Evolutionary conservation across 1,140 invertebrate genomes (phyloP).

Genomic region (Aphis craccivora): DNA sequence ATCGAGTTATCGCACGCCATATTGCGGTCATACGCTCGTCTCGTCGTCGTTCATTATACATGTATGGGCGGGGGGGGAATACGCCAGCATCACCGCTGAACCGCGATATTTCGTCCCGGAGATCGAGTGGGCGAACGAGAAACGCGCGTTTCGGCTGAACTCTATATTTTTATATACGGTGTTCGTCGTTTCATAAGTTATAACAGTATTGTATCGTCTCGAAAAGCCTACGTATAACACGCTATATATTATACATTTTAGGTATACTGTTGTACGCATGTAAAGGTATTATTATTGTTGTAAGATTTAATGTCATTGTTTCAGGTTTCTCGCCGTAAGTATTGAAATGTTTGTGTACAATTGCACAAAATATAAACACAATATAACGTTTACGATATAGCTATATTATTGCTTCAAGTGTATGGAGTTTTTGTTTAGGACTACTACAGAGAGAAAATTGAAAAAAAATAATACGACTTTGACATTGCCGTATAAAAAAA

Average conservation of each 20-base stretch:
- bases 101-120: not conserved
- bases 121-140: slow-evolving; percentile 8
- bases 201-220: not conserved
- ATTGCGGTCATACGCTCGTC: not conserved
- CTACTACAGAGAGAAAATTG: not conserved
- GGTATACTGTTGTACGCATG: not conserved
- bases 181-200: not conserved
- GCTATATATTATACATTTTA: not conserved
- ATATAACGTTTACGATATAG: slow-evolving; percentile 4
- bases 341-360: not conserved
- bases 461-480: not conserved
- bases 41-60: not conserved
- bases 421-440: not conserved
- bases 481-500: not conserved
- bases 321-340: not conserved
- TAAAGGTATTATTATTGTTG: not conserved
- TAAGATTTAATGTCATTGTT: not conserved
- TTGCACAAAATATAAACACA: not conserved
- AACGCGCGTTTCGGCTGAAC: not conserved
- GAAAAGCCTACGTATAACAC: not conserved
- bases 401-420: not conserved
- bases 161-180: not conserved
- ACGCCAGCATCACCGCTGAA: not conserved
- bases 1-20: not conserved
- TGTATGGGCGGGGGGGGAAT: not conserved